Percentiles rank a stretch among this genome's conserved stretches.
Evolutionary conservation across 2,888 invertebrate genomes (phyloP).

Genomic region (Melanchra persicariae): DNA sequence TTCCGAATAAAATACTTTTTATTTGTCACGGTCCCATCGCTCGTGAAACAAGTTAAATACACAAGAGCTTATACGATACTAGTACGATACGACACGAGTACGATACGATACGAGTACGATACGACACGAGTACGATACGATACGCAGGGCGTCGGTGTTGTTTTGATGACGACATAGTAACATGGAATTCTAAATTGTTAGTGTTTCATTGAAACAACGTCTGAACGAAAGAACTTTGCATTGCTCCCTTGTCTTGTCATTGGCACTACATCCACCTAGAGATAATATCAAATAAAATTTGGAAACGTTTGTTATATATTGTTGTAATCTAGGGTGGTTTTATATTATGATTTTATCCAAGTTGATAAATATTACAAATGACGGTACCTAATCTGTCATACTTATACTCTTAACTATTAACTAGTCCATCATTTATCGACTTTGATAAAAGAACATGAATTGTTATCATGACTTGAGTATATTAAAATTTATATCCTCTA

Average conservation of each 20-base stretch:
- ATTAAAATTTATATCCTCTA: conserved; percentile 59
- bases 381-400: conserved; percentile 21
- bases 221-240: conserved; percentile 49
- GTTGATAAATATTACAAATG: conserved; percentile 49
- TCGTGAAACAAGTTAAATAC: conserved; percentile 61
- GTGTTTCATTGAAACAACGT: conserved; percentile 48
- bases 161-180: conserved; percentile 37
- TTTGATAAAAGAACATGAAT: conserved; percentile 50
- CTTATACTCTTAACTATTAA: conserved; percentile 25
- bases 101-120: no score
- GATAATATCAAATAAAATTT: conserved; percentile 50
- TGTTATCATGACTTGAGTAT: conserved; percentile 53
- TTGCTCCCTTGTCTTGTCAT: conserved; percentile 55
- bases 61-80: conserved; percentile 3
- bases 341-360: conserved; percentile 44
- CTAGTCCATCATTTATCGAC: conserved; percentile 40
- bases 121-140: neutral
- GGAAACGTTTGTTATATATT: conserved; percentile 56
- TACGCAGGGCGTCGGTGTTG: conserved; percentile 32
- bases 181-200: conserved; percentile 49
- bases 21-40: conserved; percentile 72
- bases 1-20: conserved; percentile 53
- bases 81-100: neutral
- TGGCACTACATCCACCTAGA: conserved; percentile 53
- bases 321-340: conserved; percentile 52